phyloP scores from a whole-genome alignment of 92 coral and sea anemone species.

The Parazoanthus darwini region DNA sequence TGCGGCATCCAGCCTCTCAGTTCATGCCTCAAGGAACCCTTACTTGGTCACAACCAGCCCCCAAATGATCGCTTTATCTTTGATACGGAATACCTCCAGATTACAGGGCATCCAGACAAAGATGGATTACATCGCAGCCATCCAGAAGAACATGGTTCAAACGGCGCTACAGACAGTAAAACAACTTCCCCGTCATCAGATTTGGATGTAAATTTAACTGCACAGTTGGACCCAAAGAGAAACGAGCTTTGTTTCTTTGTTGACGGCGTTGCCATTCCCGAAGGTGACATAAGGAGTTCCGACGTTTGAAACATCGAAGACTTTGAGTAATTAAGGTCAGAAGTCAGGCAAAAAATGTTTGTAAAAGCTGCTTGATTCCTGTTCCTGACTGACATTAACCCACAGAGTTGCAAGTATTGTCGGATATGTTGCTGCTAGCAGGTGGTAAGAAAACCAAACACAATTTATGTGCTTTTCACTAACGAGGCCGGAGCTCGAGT shows the following conservation, averaged over 20 bases:
- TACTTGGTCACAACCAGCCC: background rate
- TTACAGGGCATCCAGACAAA: background rate
- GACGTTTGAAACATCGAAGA: conserved; percentile 54
- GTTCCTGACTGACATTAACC: background rate
- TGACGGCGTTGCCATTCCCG: conserved; percentile 74
- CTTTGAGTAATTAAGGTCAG: background rate
- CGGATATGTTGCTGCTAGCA: background rate
- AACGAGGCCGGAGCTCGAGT: too few relatives aligned
- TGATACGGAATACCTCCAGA: conserved; percentile 3
- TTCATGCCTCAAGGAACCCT: conserved; percentile 14
- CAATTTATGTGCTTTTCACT: too few relatives aligned
- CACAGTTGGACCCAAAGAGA: conserved; percentile 63
- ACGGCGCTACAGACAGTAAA: conserved; percentile 40
- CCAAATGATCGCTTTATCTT: background rate
- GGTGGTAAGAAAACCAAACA: background rate
- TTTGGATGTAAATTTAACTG: conserved; percentile 57
- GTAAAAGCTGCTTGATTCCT: background rate
- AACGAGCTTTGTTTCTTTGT: conserved; percentile 70
- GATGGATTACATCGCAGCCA: background rate
- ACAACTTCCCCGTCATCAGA: conserved; percentile 15
- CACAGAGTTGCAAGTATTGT: background rate
- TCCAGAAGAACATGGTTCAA: conserved; percentile 9
- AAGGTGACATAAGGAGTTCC: conserved; percentile 67
- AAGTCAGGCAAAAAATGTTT: background rate
- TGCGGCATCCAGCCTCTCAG: background rate